These are phyloP conservation scores for Tetranychus truncatus DNA, from an alignment of 2,888 invertebrate genomes.

Conservation along the genomic window DNA sequence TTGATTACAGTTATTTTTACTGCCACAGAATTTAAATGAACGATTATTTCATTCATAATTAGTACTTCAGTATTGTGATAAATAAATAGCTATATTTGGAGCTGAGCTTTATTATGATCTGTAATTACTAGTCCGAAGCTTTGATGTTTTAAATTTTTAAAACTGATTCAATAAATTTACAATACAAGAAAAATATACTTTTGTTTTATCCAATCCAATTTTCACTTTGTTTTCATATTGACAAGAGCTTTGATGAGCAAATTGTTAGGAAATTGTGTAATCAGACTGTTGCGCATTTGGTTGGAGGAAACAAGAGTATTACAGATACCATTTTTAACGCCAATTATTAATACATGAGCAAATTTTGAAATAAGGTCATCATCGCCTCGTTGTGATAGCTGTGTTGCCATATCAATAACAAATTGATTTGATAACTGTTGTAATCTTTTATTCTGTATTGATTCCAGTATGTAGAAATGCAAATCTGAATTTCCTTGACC, in stretches of 20 bases:
- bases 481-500: not conserved
- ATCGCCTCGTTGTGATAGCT: constrained; percentile 4
- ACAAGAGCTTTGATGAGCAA: constrained; percentile 2
- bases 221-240: not conserved
- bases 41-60: no score
- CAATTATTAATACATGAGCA: constrained; percentile 10
- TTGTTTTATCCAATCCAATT: no score
- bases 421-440: constrained; percentile 10
- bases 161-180: no score
- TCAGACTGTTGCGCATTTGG: constrained; percentile 8
- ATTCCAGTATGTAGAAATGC: constrained; percentile 1
- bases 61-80: no score
- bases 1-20: no score
- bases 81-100: no score
- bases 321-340: constrained; percentile 8
- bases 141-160: no score
- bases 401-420: constrained; percentile 12
- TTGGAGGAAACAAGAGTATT: constrained; percentile 11
- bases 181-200: no score
- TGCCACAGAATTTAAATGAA: no score
- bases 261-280: constrained; percentile 13
- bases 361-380: not conserved
- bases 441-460: constrained; percentile 7
- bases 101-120: no score
- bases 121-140: no score